Percentiles rank a stretch among this genome's conserved stretches.
Conservation (phyloP, 2,113 vertebrate genomes). For the Campylorhamphus procurvoides region DNA sequence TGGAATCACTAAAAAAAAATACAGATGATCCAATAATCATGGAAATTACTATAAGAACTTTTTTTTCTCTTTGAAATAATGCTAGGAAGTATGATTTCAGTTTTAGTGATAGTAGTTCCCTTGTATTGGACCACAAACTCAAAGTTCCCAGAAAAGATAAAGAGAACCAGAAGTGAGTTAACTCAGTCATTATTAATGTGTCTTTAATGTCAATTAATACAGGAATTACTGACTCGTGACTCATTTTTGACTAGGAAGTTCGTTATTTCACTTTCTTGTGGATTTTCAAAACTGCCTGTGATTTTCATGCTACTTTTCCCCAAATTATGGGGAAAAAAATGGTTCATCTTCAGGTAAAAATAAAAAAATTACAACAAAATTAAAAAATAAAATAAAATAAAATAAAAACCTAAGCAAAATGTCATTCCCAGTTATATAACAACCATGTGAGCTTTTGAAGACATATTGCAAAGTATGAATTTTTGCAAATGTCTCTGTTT, state of each 20-base stretch:
- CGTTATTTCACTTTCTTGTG: background rate
- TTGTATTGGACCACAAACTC: background rate
- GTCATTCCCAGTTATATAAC: background rate
- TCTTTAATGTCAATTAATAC: background rate
- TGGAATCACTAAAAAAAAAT: background rate
- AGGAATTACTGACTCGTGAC: background rate
- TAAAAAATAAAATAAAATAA: background rate
- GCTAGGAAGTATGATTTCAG: background rate
- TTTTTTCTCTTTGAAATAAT: background rate
- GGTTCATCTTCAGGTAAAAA: background rate
- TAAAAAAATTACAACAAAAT: background rate
- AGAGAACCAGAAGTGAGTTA: background rate
- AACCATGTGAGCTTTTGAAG: background rate
- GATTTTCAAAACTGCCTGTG: background rate
- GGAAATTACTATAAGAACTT: background rate
- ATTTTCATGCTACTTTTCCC: background rate
- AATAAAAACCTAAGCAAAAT: background rate
- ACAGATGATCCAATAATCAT: background rate
- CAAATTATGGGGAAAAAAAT: background rate
- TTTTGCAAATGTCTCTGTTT: background rate
- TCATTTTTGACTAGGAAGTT: background rate
- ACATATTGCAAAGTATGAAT: background rate
- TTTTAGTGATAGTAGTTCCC: background rate
- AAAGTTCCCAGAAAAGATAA: background rate
- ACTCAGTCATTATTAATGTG: background rate